Base-by-base conservation (phyloP, 53 echinoderm and acorn worm species). In the Holothuria scabra region DNA sequence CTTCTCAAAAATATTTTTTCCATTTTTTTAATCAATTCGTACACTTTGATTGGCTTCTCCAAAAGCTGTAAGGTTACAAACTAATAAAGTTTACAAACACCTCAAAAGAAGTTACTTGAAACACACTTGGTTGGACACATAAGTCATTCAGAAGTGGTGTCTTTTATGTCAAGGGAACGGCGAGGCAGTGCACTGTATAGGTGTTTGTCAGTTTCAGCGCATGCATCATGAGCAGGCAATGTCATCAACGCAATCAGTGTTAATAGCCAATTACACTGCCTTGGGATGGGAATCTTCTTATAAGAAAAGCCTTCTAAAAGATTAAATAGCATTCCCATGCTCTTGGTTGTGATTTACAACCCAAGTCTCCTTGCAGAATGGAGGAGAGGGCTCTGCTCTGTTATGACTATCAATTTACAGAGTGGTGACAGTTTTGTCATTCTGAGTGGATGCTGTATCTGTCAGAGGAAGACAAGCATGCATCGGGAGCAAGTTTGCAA, bases 201-300 rank as follows among this genome's bases (percentile, higher is more conserved):
- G 71, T 71, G 41, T 71, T n/a, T 18, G 41, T 71, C 25, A 22
- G 46, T 20, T 46, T 34, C 71, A 13, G 24, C 41, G 12, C 46
- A n/a, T 68, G 12, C 22, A 26, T 32, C 22, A 26, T 32, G 78
- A 76, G 31, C 8, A 16, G 52, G 52, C 52, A 52, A 52, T 52
- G 52, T 76, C 78, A 76, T 24, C 23, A 32, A 76, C 57, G 31
- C 56, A 5, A 55, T 57, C 56, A 56, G 78, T 29, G 57, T 76
- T 56, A 76, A 76, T 76, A 76, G 78, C 58, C 78, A 76, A 76
- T 76, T 76, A 76, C 78, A 14, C 46, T 76, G 52, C 78, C 78
- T 76, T 76, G 31, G 58, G 44, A 71, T 71, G 71, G 46, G 21
- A 21, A 71, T 71, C 71, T 48, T 41, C 25, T n/a, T 71, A 37